Evolutionary conservation across 35 echinoderm and acorn worm species (phyloP), one percentile per base, ranked within the genome.

Genomic region (Patiria miniata): DNA sequence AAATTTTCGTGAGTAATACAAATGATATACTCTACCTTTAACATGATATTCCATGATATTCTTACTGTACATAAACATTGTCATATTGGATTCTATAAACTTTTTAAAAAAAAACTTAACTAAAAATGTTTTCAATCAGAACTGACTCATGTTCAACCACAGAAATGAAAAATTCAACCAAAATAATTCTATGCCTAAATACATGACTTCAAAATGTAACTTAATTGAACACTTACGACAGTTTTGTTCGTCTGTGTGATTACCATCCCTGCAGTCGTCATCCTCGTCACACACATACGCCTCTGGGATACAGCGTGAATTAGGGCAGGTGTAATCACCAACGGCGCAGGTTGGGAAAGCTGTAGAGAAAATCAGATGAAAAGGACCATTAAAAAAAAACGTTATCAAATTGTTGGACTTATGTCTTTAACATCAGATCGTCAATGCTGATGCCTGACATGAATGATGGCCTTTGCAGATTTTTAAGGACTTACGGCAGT

Each of bases 141-240:
- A n/a, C n/a, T n/a, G n/a, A n/a, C n/a, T n/a, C n/a, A n/a, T n/a
- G n/a, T n/a, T n/a, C n/a, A n/a, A n/a, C n/a, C n/a, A n/a, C n/a
- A n/a, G n/a, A n/a, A n/a, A n/a, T n/a, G n/a, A n/a, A n/a, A n/a
- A n/a, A n/a, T n/a, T n/a, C n/a, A n/a, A n/a, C n/a, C n/a, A n/a
- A n/a, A n/a, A n/a, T n/a, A n/a, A n/a, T n/a, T n/a, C n/a, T n/a
- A n/a, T n/a, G n/a, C n/a, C n/a, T n/a, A n/a, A n/a, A n/a, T n/a
- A n/a, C n/a, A n/a, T n/a, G n/a, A 47, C 42, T 47, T 4, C 4
- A 47, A 4, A 47, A 12, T 4, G 42, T 47, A 47, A 47, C 42
- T 12, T 47, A 4, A 12, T n/a, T 47, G 42, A 4, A 47, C 18
- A 94, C 92, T 94, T 86, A 94, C 92, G 87, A 34, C 92, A 94